Conservation (phyloP, 2,113 vertebrate genomes). For the Notiomystis cincta region DNA sequence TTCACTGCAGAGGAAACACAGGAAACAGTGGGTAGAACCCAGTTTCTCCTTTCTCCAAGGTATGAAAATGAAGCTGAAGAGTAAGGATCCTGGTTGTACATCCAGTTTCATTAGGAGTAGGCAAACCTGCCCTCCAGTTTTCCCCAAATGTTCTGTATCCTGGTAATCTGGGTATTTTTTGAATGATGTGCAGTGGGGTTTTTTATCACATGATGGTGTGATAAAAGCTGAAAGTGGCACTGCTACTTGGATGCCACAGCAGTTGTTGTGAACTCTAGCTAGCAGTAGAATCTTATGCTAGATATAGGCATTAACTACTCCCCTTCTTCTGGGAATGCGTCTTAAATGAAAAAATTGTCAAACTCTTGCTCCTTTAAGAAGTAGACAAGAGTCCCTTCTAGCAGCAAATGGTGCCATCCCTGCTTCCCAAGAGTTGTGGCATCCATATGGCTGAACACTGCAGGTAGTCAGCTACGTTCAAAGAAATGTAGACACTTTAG, state of each 20-base stretch:
- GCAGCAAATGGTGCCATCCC: background rate
- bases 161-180: background rate
- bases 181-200: background rate
- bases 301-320: background rate
- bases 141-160: background rate
- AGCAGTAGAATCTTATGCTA: background rate
- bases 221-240: background rate
- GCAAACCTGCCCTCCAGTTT: background rate
- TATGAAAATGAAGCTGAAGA: background rate
- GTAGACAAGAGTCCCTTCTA: background rate
- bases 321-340: background rate
- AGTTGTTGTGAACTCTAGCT: background rate
- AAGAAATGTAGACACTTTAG: background rate
- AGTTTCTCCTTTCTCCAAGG: background rate
- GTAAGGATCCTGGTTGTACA: background rate
- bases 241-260: background rate
- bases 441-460: background rate
- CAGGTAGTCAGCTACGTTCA: background rate
- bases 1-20: background rate
- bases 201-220: background rate
- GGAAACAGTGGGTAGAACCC: background rate
- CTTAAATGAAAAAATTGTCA: background rate
- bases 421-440: background rate
- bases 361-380: background rate
- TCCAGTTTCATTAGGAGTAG: background rate